Conservation (phyloP, 2,797 vertebrate genomes). For the Bothrops alternatus region DNA sequence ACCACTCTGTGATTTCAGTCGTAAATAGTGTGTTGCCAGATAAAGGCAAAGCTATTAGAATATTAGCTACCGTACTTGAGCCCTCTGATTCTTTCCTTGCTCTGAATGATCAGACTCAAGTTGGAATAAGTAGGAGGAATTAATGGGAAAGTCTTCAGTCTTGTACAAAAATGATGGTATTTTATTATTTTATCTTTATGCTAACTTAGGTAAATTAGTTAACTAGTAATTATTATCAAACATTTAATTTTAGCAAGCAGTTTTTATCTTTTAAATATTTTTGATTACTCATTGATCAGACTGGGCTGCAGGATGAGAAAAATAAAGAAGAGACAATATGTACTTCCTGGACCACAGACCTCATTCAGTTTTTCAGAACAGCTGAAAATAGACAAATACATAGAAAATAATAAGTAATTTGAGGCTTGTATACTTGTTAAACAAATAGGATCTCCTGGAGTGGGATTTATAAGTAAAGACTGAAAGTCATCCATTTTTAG, state of each 20-base stretch:
- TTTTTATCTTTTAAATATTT: background rate
- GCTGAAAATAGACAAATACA: background rate
- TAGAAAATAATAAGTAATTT: background rate
- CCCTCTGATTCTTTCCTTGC: conserved; percentile 6
- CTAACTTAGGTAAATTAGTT: background rate
- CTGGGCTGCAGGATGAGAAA: background rate
- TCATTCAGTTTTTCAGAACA: background rate
- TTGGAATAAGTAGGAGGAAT: background rate
- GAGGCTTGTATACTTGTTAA: background rate
- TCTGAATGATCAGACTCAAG: conserved; percentile 14
- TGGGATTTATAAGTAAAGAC: background rate
- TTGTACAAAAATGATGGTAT: background rate
- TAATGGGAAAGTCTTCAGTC: background rate
- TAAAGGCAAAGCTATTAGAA: background rate
- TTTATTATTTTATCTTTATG: background rate
- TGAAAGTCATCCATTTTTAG: background rate
- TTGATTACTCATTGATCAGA: background rate
- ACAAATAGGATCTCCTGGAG: background rate
- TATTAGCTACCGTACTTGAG: background rate
- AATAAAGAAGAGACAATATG: background rate
- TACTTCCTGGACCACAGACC: background rate
- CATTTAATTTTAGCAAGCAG: background rate
- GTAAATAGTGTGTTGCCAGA: background rate
- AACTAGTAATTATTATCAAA: background rate
- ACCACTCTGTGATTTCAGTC: background rate